Conservation (phyloP, 2,113 vertebrate species). For the Diphyllodes magnificus region DNA sequence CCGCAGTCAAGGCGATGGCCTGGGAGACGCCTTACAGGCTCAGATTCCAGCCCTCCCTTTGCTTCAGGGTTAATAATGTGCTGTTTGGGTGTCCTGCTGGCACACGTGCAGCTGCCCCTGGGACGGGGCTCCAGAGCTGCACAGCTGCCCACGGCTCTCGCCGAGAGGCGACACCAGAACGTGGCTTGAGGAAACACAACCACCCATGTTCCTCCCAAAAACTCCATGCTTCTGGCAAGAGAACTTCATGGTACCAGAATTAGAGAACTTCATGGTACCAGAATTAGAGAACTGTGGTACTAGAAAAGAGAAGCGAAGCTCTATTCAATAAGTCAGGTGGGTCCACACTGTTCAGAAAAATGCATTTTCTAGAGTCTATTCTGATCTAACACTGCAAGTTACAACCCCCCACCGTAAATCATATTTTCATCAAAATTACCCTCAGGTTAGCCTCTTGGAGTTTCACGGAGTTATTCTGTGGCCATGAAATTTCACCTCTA, state of each 20-base stretch:
- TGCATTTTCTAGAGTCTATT: not conserved
- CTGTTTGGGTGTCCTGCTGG: not conserved
- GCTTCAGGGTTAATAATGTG: not conserved
- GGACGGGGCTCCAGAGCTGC: not conserved
- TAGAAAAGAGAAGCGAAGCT: not conserved
- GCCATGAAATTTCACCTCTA: not conserved
- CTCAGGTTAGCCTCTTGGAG: not conserved
- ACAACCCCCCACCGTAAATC: not conserved
- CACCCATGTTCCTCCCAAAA: fast-evolving
- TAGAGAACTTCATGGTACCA: not conserved
- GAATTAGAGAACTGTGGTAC: not conserved
- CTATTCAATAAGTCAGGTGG: fast-evolving
- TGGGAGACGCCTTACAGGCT: not conserved
- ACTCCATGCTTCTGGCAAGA: not conserved
- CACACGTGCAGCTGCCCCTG: not conserved
- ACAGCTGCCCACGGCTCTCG: fast-evolving
- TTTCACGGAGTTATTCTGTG: not conserved
- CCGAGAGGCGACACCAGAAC: fast-evolving
- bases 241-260: not conserved
- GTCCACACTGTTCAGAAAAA: not conserved
- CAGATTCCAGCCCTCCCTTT: not conserved
- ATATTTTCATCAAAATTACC: not conserved
- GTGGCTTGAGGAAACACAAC: fast-evolving
- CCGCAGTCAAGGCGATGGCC: not conserved
- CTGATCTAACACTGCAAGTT: not conserved